A percentile compares a stretch with the other conserved stretches of the same genome.
Conservation (phyloP, 2,888 invertebrate genomes). For the Harpalus rufipes region DNA sequence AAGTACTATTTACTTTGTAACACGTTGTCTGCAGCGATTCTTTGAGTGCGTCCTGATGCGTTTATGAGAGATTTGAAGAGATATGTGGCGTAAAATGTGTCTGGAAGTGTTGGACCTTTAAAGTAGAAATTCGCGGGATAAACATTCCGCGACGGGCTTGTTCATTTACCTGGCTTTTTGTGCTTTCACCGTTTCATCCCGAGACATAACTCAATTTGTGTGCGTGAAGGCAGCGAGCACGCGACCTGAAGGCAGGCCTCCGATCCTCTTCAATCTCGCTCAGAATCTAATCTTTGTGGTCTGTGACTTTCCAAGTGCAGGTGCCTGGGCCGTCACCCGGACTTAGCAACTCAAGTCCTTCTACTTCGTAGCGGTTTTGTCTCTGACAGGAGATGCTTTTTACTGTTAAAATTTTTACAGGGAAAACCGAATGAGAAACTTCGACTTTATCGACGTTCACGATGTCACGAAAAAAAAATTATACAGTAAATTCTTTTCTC, state of each 20-base stretch:
- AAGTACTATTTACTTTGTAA: too few relatives aligned
- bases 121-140: conserved; percentile 47
- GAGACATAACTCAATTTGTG: conserved; percentile 54
- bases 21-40: not conserved
- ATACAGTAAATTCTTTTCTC: too few relatives aligned
- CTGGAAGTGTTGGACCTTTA: conserved; percentile 23
- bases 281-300: conserved; percentile 60
- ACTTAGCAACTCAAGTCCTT: not conserved
- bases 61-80: conserved; percentile 41
- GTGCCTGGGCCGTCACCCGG: conserved; percentile 16
- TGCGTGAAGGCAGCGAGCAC: conserved; percentile 18
- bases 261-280: conserved; percentile 58
- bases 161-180: conserved; percentile 55
- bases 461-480: too few relatives aligned
- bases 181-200: conserved; percentile 38
- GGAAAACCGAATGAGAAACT: too few relatives aligned
- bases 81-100: conserved; percentile 45
- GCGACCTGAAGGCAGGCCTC: conserved; percentile 15
- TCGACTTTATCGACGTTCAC: too few relatives aligned
- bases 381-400: not conserved
- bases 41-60: conserved; percentile 19
- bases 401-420: not conserved
- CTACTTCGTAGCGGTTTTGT: not conserved
- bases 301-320: conserved; percentile 57
- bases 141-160: conserved; percentile 31